Base-by-base conservation (phyloP, 2,888 invertebrate genomes). In the Eristalinus aeneus region DNA sequence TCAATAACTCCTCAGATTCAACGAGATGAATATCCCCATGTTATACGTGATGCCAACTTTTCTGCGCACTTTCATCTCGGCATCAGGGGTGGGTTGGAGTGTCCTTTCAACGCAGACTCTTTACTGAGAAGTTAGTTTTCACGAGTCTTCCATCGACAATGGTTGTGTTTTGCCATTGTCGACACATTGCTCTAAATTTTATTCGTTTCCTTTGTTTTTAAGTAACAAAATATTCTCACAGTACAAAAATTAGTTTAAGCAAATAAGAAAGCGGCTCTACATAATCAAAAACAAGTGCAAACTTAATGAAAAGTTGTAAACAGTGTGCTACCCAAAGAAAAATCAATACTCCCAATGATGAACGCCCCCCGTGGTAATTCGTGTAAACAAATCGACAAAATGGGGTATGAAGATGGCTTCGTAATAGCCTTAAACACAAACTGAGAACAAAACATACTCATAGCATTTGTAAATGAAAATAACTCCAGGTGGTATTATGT, bases 131-230 rank as follows among this genome's bases (percentile, higher is more conserved):
- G 16, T 89, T 89, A 92, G 92, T 92, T 88, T 89, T 89, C 84
- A 88, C 82, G 89, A 90, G 92, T 92, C 92, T 92, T 92, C 91
- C 92, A 90, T 88, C 88, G 89, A 88, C 89, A 90, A 88, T 89
- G 89, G 89, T 88, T 72, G 76, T 71, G 80, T 88, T 87, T 84
- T 84, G 73, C 79, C 78, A 84, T 84, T 87, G 85, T 81, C 79
- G 82, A 88, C 67, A 67, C 69, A 16, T 61, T 68, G 60, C 23
- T 65, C 60, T 67, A 65, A 54, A 9, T 68, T 61, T 67, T 77
- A 8, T 73, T 73, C 3, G 32, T 23, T 80, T 71, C n/a, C 27
- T 46, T 64, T 12, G 12, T n/a, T 64, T n/a, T n/a, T n/a, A n/a
- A n/a, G 60, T 8, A 54, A 1, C 36, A 11, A 54, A 2, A 80